Percentiles rank a stretch among this genome's conserved stretches.
These are phyloP conservation scores for Peromyscus attwateri DNA, from an alignment of 2,797 vertebrate species.

Conservation along the genomic window DNA sequence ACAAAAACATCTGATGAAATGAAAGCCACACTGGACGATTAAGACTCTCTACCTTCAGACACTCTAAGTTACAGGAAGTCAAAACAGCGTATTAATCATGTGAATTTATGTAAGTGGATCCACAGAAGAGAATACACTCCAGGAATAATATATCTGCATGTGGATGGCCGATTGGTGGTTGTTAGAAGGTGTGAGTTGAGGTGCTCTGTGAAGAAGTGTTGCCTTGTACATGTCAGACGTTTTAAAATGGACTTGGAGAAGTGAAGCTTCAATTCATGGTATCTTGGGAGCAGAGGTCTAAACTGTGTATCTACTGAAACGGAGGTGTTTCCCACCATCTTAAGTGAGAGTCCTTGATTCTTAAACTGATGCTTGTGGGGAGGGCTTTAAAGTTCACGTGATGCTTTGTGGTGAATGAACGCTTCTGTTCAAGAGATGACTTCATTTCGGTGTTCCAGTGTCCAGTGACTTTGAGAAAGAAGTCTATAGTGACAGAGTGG, in stretches of 20 bases:
- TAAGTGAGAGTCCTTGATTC: not conserved
- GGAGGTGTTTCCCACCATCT: not conserved
- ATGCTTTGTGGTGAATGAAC: not conserved
- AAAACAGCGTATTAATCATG: not conserved
- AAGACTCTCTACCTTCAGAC: not conserved
- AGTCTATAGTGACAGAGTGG: not conserved
- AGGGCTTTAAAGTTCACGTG: not conserved
- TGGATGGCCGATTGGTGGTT: not conserved
- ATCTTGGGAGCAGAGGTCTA: not conserved
- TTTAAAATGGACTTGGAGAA: not conserved
- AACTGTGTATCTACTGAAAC: not conserved
- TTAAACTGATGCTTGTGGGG: not conserved
- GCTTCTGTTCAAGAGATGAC: slow-evolving; percentile 3
- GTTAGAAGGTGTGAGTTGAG: not conserved
- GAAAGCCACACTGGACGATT: not conserved
- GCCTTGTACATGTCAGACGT: not conserved
- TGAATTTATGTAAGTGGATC: not conserved
- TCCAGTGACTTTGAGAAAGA: slow-evolving; percentile 22
- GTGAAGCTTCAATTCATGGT: not conserved
- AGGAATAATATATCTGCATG: not conserved
- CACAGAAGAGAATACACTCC: not conserved
- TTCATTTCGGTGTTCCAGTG: slow-evolving; percentile 41
- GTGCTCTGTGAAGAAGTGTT: not conserved
- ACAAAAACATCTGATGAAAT: not conserved
- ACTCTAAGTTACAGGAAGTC: not conserved